Evolutionary conservation across 2,888 invertebrate species (phyloP), one percentile per base, ranked within the genome.

Genomic region (Agrilus biguttatus): DNA sequence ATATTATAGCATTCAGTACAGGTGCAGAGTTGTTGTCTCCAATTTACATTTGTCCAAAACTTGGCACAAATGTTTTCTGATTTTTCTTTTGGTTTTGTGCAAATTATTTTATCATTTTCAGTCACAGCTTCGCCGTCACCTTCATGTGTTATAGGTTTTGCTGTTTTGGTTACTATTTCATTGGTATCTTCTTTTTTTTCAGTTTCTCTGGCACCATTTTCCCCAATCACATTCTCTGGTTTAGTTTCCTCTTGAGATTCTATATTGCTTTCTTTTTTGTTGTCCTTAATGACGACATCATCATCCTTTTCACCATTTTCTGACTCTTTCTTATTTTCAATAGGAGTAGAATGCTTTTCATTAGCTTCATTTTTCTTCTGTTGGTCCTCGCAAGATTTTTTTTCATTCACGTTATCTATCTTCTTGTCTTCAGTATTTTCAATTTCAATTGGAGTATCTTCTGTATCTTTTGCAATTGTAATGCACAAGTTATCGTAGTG

Each of bases 11-110:
- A 87, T 40, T 71, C 71, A 43, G 66, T 64, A 55, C 87, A 87
- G 13, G 71, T 72, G 55, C 87, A 88, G 1, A 95, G 70, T 45
- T 78, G 75, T 42, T 76, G 73, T 35, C 93, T 75, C 81, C 92
- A 87, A 42, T 75, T 74, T 6, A 58, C 47, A 23, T 75, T 72
- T 3, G 73, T 74, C 84, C 84, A 86, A 57, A 85, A 88, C 50
- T 80, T 78, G n/a, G 84, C 78, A 42, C 59, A 56, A 45, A 65
- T 61, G 39, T 51, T 50, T 33, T 65, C 63, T 37, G 63, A 64
- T 42, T 61, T 72, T 53, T 52, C 46, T 53, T 57, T 57, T 8
- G 66, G 53, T 68, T 72, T 59, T 63, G 58, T 61, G 45, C 65
- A 63, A 34, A 42, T 45, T 28, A 10, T 43, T 8, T 35, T 10